Evolutionary conservation across 2,113 vertebrate species (phyloP).

Genomic region (Peromyscus californicus): DNA sequence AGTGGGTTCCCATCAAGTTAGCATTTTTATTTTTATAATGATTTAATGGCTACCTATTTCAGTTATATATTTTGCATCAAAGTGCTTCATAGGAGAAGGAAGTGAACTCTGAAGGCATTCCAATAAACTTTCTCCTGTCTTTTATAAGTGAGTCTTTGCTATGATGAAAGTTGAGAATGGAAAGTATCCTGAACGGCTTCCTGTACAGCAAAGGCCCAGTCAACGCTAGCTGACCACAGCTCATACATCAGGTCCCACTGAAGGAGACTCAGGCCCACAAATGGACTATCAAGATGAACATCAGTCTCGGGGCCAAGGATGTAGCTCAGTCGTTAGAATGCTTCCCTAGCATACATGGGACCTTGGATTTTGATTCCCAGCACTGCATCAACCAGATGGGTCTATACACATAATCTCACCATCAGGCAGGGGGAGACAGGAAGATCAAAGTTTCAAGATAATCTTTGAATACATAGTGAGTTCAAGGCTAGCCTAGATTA

Average conservation of each 20-base stretch:
- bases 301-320: background rate
- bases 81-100: constrained; percentile 1
- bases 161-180: background rate
- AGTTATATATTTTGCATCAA: background rate
- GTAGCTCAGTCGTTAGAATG: background rate
- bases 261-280: background rate
- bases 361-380: too few species aligned
- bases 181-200: background rate
- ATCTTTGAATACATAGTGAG: too few species aligned
- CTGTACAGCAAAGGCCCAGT: background rate
- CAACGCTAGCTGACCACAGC: background rate
- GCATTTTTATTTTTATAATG: constrained; percentile 52
- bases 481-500: background rate
- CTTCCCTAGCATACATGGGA: too few species aligned
- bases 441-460: background rate
- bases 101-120: background rate
- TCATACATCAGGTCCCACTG: background rate
- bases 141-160: background rate
- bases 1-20: background rate
- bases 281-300: background rate
- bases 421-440: background rate
- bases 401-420: background rate
- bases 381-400: too few species aligned
- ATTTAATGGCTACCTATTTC: constrained; percentile 38
- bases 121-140: background rate